Percentiles rank a stretch among this genome's conserved stretches.
Evolutionary conservation across 2,797 vertebrate genomes (phyloP).

Genomic region (Enteromius fasciolatus): DNA sequence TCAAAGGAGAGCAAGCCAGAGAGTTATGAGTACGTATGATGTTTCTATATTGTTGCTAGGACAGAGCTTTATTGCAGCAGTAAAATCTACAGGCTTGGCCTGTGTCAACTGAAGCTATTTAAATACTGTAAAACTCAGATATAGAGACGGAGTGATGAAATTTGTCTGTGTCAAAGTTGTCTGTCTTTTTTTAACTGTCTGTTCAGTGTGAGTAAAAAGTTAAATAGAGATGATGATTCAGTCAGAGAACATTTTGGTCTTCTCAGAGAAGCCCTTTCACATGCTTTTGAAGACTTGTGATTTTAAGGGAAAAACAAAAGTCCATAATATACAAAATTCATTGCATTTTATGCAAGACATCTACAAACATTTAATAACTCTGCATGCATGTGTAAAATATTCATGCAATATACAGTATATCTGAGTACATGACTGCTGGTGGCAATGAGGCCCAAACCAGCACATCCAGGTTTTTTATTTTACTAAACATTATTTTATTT

Average conservation of each 20-base stretch:
- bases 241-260: constrained; percentile 14
- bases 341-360: background rate
- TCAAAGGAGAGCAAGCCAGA: constrained; percentile 17
- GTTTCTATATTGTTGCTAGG: constrained; percentile 49
- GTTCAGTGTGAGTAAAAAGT: constrained; percentile 39
- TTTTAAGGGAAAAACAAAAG: background rate
- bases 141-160: constrained; percentile 48
- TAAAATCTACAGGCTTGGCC: constrained; percentile 56
- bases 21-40: constrained; percentile 43
- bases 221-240: constrained; percentile 2
- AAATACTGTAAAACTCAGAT: constrained; percentile 51
- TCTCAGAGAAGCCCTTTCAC: background rate
- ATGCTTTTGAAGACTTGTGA: background rate
- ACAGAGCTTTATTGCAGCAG: constrained; percentile 47
- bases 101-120: constrained; percentile 51
- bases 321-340: background rate
- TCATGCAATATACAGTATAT: background rate
- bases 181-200: constrained; percentile 22
- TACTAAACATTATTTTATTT: no score
- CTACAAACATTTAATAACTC: background rate
- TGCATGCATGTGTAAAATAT: background rate
- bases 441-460: no score
- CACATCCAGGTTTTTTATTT: no score
- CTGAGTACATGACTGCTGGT: no score
- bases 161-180: constrained; percentile 30